Evolutionary conservation across 2,797 vertebrate genomes (phyloP), one percentile per base, ranked within the genome.

Genomic region (Paratrypauchen microcephalus): DNA sequence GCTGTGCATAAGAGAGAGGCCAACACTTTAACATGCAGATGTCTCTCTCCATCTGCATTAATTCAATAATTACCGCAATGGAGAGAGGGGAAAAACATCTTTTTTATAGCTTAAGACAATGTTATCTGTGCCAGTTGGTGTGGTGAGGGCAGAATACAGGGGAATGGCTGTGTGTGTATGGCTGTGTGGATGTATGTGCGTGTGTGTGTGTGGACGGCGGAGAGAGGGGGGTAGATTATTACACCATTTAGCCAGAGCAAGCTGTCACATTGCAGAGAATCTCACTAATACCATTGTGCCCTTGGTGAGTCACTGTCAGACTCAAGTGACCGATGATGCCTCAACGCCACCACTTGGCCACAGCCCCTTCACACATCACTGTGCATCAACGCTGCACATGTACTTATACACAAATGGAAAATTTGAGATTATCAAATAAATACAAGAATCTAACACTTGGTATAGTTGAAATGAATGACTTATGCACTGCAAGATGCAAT

Each of bases 31-130:
- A 91, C 87, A 90, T 92, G 90, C 91, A 92, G 90, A 93, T 93
- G 91, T 92, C 91, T 91, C 88, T 81, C 91, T 92, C 91, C 90
- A 92, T 92, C 92, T 93, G 90, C 86, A 92, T 93, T 92, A 91
- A 92, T 93, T 92, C 91, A 93, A 93, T 94, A 93, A 94, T 94
- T 92, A 92, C 91, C 76, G 91, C 91, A 88, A 92, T 93, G 89
- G 91, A 92, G 89, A 86, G 88, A 89, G 89, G 88, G 85, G 79
- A 74, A 79, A 84, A 89, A 86, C 79, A 72, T 72, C 84, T 90
- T 91, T 89, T 92, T 91, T 92, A 91, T 92, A 89, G 89, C 91
- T 93, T 92, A 94, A 93, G 92, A 93, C 92, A 92, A 93, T 91
- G 91, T 92, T 93, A 91, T 92, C 89, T 83, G 87, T 91, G 91